phyloP scores from a whole-genome alignment of 2,113 vertebrate species.

The Perca fluviatilis region DNA sequence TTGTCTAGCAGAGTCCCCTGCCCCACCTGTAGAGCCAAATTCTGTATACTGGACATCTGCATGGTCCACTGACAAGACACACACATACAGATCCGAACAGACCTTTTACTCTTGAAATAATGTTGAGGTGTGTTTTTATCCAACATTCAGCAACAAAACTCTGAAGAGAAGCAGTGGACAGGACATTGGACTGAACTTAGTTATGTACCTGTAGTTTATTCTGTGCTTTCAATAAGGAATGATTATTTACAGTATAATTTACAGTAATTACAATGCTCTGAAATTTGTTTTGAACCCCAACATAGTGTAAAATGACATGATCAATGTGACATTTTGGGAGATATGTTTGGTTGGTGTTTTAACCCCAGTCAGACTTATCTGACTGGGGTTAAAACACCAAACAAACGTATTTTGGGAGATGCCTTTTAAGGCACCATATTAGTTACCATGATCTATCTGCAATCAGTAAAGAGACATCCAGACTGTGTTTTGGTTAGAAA shows the following conservation, averaged over 20 bases:
- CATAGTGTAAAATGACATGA: background rate
- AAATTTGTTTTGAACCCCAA: background rate
- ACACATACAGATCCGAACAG: background rate
- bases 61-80: slow-evolving; percentile 80
- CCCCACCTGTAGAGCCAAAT: slow-evolving; percentile 92
- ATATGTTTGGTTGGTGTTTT: background rate
- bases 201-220: background rate
- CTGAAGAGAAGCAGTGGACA: background rate
- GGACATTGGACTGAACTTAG: background rate
- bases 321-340: background rate
- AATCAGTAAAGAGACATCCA: background rate
- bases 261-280: background rate
- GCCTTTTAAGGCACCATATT: no score
- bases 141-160: background rate
- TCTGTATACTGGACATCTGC: slow-evolving; percentile 95
- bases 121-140: background rate
- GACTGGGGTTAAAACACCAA: no score
- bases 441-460: background rate
- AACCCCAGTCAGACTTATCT: background rate
- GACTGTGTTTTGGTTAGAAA: background rate
- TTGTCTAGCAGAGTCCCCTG: slow-evolving; percentile 93
- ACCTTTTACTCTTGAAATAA: background rate
- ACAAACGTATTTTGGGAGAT: no score
- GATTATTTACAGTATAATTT: background rate
- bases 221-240: background rate